phyloP scores from a whole-genome alignment of 2,888 invertebrate genomes.

The Athalia rosae region DNA sequence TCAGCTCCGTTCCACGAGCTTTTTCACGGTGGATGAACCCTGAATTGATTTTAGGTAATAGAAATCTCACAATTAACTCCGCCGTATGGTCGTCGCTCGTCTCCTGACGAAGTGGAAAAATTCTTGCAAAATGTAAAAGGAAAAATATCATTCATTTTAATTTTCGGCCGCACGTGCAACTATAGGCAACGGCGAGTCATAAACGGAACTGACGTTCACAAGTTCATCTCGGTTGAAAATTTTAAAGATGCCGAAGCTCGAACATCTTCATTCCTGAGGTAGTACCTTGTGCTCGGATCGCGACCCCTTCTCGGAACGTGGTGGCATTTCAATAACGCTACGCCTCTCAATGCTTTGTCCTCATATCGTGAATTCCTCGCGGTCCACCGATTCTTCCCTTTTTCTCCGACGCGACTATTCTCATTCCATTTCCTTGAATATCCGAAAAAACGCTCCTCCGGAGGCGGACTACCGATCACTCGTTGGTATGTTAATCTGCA shows the following conservation, averaged over 20 bases:
- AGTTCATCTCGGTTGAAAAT: conserved; percentile 49
- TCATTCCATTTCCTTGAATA: conserved; percentile 10
- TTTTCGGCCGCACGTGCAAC: too few relatives aligned
- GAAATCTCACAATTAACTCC: too few relatives aligned
- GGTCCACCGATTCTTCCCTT: conserved; percentile 51
- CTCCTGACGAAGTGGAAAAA: too few relatives aligned
- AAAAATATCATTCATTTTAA: too few relatives aligned
- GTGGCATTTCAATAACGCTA: conserved; percentile 41
- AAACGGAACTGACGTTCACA: not conserved
- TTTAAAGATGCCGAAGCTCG: conserved; percentile 45
- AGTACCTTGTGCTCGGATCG: conserved; percentile 22
- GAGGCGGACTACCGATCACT: conserved; percentile 7
- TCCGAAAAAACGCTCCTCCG: conserved; percentile 36
- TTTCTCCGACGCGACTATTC: not conserved
- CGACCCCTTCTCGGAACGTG: conserved; percentile 11
- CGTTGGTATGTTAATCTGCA: conserved; percentile 11
- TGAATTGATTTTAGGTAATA: conserved; percentile 8
- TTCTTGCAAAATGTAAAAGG: too few relatives aligned
- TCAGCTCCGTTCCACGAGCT: conserved; percentile 5
- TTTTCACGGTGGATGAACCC: not conserved
- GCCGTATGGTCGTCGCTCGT: too few relatives aligned
- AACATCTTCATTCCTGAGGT: conserved; percentile 44
- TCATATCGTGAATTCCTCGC: conserved; percentile 70
- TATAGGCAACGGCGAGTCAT: too few relatives aligned
- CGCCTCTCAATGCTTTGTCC: conserved; percentile 46